Conservation (phyloP, 2,797 vertebrate genomes). For the Acrocephalus scirpaceus region DNA sequence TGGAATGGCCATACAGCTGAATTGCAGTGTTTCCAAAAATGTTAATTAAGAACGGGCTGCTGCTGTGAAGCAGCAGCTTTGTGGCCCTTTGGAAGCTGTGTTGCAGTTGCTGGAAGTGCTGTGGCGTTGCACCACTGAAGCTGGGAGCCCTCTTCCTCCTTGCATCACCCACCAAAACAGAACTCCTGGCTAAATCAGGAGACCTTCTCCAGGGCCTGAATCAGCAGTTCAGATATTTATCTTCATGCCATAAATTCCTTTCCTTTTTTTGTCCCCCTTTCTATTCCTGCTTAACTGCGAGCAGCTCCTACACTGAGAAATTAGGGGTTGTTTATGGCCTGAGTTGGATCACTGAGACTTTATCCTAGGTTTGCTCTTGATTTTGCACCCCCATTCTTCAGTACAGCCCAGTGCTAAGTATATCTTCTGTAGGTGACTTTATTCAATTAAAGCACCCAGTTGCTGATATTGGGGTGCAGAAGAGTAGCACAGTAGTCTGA, state of each 20-base stretch:
- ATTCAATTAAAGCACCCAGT: neutral
- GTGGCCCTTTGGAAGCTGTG: slow-evolving; percentile 43
- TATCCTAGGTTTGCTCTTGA: neutral
- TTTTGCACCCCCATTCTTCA: neutral
- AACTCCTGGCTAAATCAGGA: neutral
- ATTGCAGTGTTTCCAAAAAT: slow-evolving; percentile 72
- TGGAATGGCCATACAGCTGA: slow-evolving; percentile 74
- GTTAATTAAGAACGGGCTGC: slow-evolving; percentile 66
- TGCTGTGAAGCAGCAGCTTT: slow-evolving; percentile 61
- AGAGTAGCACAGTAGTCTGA: neutral
- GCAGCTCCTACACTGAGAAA: neutral
- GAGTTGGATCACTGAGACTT: neutral
- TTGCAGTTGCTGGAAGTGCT: neutral
- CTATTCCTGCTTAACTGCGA: neutral
- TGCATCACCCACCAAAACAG: neutral
- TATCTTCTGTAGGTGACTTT: neutral
- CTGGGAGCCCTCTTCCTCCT: neutral
- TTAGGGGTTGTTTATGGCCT: neutral
- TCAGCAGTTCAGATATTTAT: neutral
- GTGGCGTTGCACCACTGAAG: neutral
- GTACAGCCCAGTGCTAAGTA: neutral
- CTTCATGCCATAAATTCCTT: neutral
- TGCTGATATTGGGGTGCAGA: neutral
- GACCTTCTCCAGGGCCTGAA: neutral
- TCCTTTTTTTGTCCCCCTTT: rapidly evolving